Percentiles rank a stretch among this genome's conserved stretches.
phyloP scores from a whole-genome alignment of 2,888 invertebrate genomes.

The Ptychoptera albimana region DNA sequence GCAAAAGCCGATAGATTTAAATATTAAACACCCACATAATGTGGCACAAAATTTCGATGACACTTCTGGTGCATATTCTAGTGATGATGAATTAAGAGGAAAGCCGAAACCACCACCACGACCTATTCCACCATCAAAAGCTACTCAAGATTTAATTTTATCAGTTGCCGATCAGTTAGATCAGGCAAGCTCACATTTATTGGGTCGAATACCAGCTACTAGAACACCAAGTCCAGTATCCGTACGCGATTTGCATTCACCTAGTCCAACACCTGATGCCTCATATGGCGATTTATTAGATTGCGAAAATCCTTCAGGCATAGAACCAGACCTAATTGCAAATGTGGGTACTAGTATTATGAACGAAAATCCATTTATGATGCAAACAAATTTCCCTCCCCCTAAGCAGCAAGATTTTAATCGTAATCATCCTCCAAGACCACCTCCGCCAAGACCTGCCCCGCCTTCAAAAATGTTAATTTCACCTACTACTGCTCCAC shows the following conservation, averaged over 20 bases:
- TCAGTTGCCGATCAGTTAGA: constrained; percentile 82
- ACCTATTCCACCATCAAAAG: constrained; percentile 50
- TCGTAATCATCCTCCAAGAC: constrained; percentile 32
- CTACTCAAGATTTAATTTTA: constrained; percentile 70
- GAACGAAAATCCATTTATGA: constrained; percentile 26
- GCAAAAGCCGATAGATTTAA: constrained; percentile 6
- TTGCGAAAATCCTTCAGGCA: constrained; percentile 25
- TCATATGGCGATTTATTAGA: constrained; percentile 46
- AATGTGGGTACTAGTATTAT: constrained; percentile 6
- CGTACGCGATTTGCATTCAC: constrained; percentile 65
- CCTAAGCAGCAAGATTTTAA: constrained; percentile 28
- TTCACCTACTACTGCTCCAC: constrained; percentile 19
- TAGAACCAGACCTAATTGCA: constrained; percentile 10
- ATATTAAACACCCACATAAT: constrained; percentile 22
- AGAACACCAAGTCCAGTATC: constrained; percentile 78
- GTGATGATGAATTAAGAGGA: constrained; percentile 16
- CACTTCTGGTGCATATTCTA: constrained; percentile 16
- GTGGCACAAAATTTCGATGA: constrained; percentile 10
- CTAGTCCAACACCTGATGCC: constrained; percentile 65
- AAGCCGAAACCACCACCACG: constrained; percentile 31
- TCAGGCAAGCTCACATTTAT: constrained; percentile 66
- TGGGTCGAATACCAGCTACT: constrained; percentile 70
- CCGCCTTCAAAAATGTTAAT: constrained; percentile 15
- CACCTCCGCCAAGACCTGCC: constrained; percentile 29
- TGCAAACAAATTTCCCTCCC: constrained; percentile 7